Percentiles rank a stretch among this genome's conserved stretches.
Conservation (phyloP, 2,888 invertebrate genomes). For the Encarsia formosa region DNA sequence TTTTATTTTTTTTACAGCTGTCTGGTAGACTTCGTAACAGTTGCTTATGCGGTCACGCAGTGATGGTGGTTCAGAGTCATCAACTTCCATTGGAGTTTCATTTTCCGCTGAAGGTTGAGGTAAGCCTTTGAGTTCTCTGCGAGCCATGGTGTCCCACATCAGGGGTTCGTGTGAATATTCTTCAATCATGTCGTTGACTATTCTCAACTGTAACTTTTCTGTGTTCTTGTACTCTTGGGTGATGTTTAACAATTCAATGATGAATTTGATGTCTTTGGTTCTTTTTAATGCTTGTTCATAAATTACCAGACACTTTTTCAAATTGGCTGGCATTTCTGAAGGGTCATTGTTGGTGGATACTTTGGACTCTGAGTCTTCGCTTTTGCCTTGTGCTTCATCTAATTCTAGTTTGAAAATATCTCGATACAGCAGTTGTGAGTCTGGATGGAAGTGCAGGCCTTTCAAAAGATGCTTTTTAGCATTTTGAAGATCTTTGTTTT, state of each 20-base stretch:
- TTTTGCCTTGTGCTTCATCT: slow-evolving; percentile 26
- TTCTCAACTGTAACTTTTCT: slow-evolving; percentile 56
- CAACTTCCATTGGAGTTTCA: slow-evolving; percentile 34
- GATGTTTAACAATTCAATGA: slow-evolving; percentile 60
- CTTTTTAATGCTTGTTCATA: slow-evolving; percentile 61
- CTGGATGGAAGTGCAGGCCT: slow-evolving; percentile 71
- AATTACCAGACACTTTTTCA: slow-evolving; percentile 59
- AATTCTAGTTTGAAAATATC: slow-evolving; percentile 59
- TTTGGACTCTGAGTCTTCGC: slow-evolving; percentile 24
- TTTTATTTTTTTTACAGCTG: slow-evolving; percentile 53
- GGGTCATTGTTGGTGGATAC: slow-evolving; percentile 1
- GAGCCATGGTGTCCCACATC: slow-evolving; percentile 61
- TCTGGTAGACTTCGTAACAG: slow-evolving; percentile 54
- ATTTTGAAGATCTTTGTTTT: slow-evolving; percentile 62
- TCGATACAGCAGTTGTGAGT: slow-evolving; percentile 65
- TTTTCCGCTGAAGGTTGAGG: slow-evolving; percentile 34
- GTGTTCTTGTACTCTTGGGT: slow-evolving; percentile 59
- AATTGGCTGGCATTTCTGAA: slow-evolving; percentile 38
- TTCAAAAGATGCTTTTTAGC: slow-evolving; percentile 70
- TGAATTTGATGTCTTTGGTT: slow-evolving; percentile 56
- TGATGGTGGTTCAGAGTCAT: slow-evolving; percentile 37
- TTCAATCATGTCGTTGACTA: slow-evolving; percentile 53
- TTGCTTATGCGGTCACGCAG: slow-evolving; percentile 51
- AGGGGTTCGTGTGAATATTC: slow-evolving; percentile 55
- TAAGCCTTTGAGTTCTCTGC: slow-evolving; percentile 57